Evolutionary conservation across 2,888 invertebrate genomes (phyloP).

Genomic region (Tipula helvola): DNA sequence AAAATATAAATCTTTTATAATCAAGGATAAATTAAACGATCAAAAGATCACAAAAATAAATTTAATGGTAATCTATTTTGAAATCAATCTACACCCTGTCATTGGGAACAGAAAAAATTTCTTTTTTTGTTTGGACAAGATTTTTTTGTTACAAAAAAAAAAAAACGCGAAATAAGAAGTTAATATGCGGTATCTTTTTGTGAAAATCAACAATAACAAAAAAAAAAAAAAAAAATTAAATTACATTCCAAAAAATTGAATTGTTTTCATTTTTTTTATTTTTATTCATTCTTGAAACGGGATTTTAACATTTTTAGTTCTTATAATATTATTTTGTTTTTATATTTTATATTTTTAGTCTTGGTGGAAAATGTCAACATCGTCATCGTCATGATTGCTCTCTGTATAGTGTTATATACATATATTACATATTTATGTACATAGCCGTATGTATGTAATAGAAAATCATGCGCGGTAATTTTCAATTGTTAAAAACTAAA

Average conservation of each 20-base stretch:
- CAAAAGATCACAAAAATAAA: not conserved
- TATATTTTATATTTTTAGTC: not conserved
- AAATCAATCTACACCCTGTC: slow-evolving; percentile 4
- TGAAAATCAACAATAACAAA: not conserved
- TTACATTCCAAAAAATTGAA: slow-evolving; percentile 5
- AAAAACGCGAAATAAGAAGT: not conserved
- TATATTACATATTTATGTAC: not conserved
- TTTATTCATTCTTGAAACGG: not conserved
- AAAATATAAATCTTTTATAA: not conserved
- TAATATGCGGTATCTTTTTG: not conserved
- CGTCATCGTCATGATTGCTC: not conserved
- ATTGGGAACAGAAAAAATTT: not conserved
- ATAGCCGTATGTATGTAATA: not conserved
- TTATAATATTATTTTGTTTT: not conserved
- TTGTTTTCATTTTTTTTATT: slow-evolving; percentile 5
- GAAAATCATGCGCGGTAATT: not conserved
- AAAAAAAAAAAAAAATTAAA: not conserved
- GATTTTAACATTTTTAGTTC: not conserved
- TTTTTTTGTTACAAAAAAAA: not conserved
- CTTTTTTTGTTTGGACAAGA: not conserved
- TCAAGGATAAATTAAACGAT: slow-evolving; percentile 4
- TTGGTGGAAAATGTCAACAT: not conserved
- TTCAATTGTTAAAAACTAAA: not conserved
- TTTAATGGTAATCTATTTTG: not conserved
- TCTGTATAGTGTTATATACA: not conserved